Percentiles rank a stretch among this genome's conserved stretches.
Conservation (phyloP, 2,797 vertebrate species). For the Chaetodon trifasciatus region DNA sequence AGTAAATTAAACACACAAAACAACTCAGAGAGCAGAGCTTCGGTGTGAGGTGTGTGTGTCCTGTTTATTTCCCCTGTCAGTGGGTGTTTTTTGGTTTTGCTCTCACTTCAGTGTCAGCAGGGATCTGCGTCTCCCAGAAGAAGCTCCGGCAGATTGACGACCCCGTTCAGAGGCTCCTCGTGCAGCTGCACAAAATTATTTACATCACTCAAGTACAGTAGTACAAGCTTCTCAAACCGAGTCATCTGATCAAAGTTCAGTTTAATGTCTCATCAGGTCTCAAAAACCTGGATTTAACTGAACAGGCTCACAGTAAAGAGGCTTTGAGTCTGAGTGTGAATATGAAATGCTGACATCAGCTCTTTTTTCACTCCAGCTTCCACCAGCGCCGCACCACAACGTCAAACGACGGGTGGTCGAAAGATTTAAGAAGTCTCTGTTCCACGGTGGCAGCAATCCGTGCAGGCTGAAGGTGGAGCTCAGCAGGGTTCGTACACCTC, state of each 20-base stretch:
- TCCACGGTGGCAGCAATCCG: slow-evolving; percentile 88
- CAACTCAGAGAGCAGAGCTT: slow-evolving; percentile 1
- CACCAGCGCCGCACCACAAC: slow-evolving; percentile 87
- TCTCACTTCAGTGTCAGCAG: slow-evolving; percentile 83
- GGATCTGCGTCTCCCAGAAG: slow-evolving; percentile 91
- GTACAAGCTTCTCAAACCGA: background rate
- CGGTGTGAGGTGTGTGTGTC: slow-evolving; percentile 8
- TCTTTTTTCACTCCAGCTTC: slow-evolving; percentile 84
- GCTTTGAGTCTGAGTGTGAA: too few relatives aligned
- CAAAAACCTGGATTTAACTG: too few relatives aligned
- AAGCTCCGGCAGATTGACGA: slow-evolving; percentile 93
- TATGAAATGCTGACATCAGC: background rate
- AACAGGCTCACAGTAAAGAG: background rate
- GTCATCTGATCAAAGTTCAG: background rate
- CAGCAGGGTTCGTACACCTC: slow-evolving; percentile 86
- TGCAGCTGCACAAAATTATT: slow-evolving; percentile 94
- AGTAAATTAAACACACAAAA: background rate
- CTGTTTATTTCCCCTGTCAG: slow-evolving; percentile 2
- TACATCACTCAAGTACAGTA: slow-evolving; percentile 90
- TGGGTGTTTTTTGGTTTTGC: background rate
- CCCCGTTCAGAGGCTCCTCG: slow-evolving; percentile 91
- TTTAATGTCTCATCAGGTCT: background rate
- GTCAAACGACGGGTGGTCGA: slow-evolving; percentile 88
- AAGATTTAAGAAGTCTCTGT: slow-evolving; percentile 94
- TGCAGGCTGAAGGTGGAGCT: slow-evolving; percentile 91